Percentiles rank a stretch among this genome's conserved stretches.
Evolutionary conservation across 1,140 invertebrate species (phyloP).

Genomic region (Aphaenogaster rudis): DNA sequence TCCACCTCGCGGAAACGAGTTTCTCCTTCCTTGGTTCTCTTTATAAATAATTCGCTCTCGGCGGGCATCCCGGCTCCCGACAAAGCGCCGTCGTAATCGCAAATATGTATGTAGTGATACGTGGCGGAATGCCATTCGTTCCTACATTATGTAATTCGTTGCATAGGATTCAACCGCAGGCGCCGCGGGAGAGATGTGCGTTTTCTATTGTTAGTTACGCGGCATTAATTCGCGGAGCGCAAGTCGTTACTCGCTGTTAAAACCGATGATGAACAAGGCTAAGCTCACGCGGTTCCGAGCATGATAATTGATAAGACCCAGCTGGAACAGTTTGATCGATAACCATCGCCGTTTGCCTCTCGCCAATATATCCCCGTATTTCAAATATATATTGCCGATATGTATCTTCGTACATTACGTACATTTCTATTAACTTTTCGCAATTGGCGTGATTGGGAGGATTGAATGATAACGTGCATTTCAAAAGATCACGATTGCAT

Average conservation of each 20-base stretch:
- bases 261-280: neutral
- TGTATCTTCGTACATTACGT: neutral
- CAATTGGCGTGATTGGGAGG: neutral
- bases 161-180: neutral
- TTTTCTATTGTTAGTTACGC: slow-evolving; percentile 33
- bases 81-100: neutral
- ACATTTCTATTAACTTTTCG: neutral
- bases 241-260: slow-evolving; percentile 24
- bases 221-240: slow-evolving; percentile 37
- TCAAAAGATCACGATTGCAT: neutral
- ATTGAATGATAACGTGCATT: neutral
- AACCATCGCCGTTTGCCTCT: neutral
- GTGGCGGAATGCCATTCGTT: slow-evolving; percentile 35
- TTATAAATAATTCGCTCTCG: slow-evolving; percentile 28
- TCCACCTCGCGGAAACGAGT: neutral
- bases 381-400: neutral
- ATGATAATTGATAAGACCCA: slow-evolving; percentile 53
- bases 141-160: slow-evolving; percentile 54
- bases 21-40: neutral
- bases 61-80: neutral
- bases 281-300: slow-evolving; percentile 1
- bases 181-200: slow-evolving; percentile 14
- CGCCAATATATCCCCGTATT: neutral
- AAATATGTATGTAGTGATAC: slow-evolving; percentile 18
- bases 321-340: slow-evolving; percentile 38